A percentile compares a stretch with the other conserved stretches of the same genome.
phyloP scores from a whole-genome alignment of 2,113 vertebrate species.

The Formicarius rufipectus region DNA sequence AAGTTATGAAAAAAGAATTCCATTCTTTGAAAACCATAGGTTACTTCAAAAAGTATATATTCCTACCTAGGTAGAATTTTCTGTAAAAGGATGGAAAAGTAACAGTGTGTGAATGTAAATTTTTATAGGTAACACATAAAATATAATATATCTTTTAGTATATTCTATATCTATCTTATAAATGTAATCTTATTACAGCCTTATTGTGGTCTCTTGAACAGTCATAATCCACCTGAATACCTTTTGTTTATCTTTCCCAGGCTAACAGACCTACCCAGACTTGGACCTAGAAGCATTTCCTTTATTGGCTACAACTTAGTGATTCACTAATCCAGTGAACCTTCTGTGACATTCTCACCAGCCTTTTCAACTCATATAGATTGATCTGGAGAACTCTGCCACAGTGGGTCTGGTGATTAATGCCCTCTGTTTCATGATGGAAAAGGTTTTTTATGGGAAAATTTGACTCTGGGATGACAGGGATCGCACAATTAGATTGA shows the following conservation, averaged over 20 bases:
- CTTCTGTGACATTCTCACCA: not conserved
- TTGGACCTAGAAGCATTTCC: not conserved
- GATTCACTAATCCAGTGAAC: not conserved
- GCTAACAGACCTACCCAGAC: not conserved
- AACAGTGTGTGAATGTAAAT: not conserved
- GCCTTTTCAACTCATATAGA: not conserved
- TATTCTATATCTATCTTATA: not conserved
- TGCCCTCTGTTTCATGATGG: not conserved
- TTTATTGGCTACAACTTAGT: not conserved
- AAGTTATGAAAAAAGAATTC: not conserved
- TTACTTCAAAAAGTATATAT: not conserved
- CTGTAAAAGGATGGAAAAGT: not conserved
- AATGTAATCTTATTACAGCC: not conserved
- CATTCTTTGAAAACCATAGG: not conserved
- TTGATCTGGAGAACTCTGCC: not conserved
- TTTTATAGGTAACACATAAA: not conserved
- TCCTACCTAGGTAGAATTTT: not conserved
- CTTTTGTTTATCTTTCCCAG: not conserved
- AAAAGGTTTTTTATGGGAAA: not conserved
- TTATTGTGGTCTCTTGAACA: not conserved
- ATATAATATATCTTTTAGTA: not conserved
- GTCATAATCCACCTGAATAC: not conserved
- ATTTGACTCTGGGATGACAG: not conserved
- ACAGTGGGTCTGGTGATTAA: not conserved
- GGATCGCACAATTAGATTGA: fast-evolving